Evolutionary conservation across 2,113 vertebrate genomes (phyloP).

Genomic region (Trochalopteron elliotii): DNA sequence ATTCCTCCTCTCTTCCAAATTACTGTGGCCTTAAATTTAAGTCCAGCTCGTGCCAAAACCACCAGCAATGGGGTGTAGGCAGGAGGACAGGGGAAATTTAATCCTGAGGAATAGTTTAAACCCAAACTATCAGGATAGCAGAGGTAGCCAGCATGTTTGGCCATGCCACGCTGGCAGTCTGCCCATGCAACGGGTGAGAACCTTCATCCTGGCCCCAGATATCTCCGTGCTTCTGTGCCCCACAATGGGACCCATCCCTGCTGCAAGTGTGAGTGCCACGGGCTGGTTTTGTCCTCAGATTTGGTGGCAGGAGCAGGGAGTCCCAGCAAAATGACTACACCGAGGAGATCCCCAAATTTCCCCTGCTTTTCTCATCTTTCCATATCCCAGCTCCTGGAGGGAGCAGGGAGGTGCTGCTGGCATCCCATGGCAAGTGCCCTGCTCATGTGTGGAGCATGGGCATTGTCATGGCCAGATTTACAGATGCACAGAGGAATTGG

Average conservation of each 20-base stretch:
- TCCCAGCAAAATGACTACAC: background rate
- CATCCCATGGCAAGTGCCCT: background rate
- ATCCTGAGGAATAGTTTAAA: background rate
- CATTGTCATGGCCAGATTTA: background rate
- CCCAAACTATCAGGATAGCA: background rate
- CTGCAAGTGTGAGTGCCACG: rapidly evolving
- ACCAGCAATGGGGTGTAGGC: background rate
- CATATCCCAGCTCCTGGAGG: background rate
- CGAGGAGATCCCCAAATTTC: background rate
- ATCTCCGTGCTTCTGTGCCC: background rate
- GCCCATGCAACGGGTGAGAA: rapidly evolving
- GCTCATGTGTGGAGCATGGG: background rate
- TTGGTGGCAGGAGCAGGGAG: background rate
- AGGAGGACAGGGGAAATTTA: background rate
- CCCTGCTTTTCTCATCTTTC: background rate
- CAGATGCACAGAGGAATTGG: rapidly evolving
- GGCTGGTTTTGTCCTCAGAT: background rate
- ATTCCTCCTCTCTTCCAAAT: background rate
- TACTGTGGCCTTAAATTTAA: background rate
- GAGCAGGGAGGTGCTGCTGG: background rate
- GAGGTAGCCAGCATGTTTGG: background rate
- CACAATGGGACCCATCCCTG: background rate
- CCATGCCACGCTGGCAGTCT: background rate
- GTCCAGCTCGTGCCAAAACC: background rate
- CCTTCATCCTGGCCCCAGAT: background rate